Percentiles rank a stretch among this genome's conserved stretches.
Conservation (phyloP, 2,113 vertebrate genomes). For the Colossoma macropomum region DNA sequence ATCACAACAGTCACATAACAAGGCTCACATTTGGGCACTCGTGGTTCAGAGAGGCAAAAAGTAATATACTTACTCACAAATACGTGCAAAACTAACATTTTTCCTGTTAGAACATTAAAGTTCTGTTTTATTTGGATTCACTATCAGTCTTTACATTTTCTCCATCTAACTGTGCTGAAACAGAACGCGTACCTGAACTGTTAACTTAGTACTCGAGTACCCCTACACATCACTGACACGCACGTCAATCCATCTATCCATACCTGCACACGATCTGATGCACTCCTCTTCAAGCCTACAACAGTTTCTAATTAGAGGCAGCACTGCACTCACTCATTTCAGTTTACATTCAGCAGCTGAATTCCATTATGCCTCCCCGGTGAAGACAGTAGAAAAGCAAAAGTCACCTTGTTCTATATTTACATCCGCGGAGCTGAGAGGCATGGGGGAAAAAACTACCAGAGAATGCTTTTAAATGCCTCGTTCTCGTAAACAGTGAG, state of each 20-base stretch:
- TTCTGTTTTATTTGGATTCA: too few species aligned
- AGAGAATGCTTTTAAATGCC: constrained; percentile 69
- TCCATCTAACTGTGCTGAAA: too few species aligned
- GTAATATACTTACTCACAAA: too few species aligned
- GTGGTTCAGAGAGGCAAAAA: too few species aligned
- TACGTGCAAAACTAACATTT: too few species aligned
- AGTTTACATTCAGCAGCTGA: constrained; percentile 45
- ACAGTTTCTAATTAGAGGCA: constrained; percentile 65
- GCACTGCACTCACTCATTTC: constrained; percentile 50
- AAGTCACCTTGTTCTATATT: constrained; percentile 76
- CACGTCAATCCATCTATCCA: neutral
- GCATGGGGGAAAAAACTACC: constrained; percentile 41
- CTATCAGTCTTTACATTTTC: too few species aligned
- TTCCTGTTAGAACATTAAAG: too few species aligned
- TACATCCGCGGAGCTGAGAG: constrained; percentile 63
- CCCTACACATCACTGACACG: neutral
- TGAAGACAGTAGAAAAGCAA: constrained; percentile 57
- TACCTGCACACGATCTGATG: constrained; percentile 30
- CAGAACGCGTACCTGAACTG: too few species aligned
- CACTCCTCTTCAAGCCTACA: constrained; percentile 32
- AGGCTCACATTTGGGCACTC: too few species aligned
- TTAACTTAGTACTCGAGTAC: too few species aligned
- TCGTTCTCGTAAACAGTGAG: constrained; percentile 62
- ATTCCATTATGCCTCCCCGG: constrained; percentile 43
- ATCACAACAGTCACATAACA: too few species aligned